phyloP scores from a whole-genome alignment of 2,888 invertebrate genomes.

The Tholera decimalis region DNA sequence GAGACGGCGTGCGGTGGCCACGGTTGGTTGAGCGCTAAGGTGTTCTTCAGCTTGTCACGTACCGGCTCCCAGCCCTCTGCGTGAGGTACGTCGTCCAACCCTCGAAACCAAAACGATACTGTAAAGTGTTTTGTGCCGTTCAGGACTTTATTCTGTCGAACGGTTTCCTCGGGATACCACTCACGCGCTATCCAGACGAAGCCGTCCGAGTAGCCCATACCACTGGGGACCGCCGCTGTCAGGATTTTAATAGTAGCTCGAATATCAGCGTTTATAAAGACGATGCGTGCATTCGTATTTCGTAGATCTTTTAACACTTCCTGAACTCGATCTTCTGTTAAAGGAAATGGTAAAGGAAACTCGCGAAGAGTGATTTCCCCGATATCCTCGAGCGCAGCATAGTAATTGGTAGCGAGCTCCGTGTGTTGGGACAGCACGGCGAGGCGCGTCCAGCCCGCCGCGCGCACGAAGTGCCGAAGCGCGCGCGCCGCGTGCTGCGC shows the following conservation, averaged over 20 bases:
- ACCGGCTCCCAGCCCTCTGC: neutral
- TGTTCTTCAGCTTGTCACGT: neutral
- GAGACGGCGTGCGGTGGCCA: conserved; percentile 38
- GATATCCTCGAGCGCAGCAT: conserved; percentile 1
- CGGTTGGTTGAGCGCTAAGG: neutral
- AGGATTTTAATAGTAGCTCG: conserved; percentile 93
- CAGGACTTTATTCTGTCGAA: neutral
- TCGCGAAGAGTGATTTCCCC: neutral
- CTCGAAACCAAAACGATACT: conserved; percentile 65
- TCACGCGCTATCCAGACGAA: conserved; percentile 78
- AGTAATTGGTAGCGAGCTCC: conserved; percentile 8
- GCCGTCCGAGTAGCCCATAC: conserved; percentile 85
- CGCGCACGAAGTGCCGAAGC: conserved; percentile 17
- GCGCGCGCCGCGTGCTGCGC: conserved; percentile 42
- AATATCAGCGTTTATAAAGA: conserved; percentile 95
- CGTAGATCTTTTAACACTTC: conserved; percentile 47
- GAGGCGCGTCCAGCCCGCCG: conserved; percentile 35
- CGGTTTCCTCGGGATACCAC: conserved; percentile 58
- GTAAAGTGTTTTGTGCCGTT: conserved; percentile 51
- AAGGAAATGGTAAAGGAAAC: neutral
- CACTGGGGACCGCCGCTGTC: conserved; percentile 88
- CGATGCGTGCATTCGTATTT: conserved; percentile 92
- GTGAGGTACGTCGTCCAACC: conserved; percentile 13
- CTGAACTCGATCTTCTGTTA: neutral
- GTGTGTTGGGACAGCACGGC: conserved; percentile 36